A percentile compares a stretch with the other conserved stretches of the same genome.
These are phyloP conservation scores for Latrodectus elegans DNA, from an alignment of 2,888 invertebrate genomes.

Conservation along the genomic window DNA sequence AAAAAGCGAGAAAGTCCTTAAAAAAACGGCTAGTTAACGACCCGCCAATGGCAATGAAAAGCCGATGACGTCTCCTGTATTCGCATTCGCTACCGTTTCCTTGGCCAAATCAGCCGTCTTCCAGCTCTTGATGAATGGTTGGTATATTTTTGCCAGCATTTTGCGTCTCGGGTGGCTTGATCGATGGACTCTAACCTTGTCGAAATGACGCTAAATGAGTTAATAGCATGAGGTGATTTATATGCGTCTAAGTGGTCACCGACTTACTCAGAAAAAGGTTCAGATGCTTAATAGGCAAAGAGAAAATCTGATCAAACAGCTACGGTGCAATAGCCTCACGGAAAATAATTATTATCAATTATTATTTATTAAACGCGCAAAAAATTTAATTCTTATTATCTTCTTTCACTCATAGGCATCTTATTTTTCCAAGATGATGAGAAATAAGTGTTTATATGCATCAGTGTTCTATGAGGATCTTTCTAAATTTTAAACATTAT, in stretches of 20 bases:
- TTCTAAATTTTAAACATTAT: no score
- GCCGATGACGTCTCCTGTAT: background rate
- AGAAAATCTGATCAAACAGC: no score
- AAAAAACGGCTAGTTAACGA: background rate
- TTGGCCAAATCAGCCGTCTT: background rate
- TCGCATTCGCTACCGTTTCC: background rate
- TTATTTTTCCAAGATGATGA: no score
- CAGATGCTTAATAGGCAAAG: no score
- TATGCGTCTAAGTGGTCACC: constrained; percentile 17
- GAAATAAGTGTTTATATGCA: no score
- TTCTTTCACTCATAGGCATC: no score
- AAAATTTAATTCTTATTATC: no score
- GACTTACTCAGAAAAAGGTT: no score
- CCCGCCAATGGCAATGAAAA: background rate
- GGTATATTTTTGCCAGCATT: constrained; percentile 51
- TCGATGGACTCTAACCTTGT: constrained; percentile 31
- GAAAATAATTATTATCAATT: no score
- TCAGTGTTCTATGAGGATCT: no score
- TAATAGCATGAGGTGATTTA: constrained; percentile 58
- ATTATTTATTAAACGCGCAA: no score
- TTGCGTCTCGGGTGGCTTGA: constrained; percentile 23
- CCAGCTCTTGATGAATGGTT: constrained; percentile 29
- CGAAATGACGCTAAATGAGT: constrained; percentile 54
- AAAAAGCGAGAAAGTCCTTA: background rate
- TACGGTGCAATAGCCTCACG: no score